These are phyloP conservation scores for Hoplias malabaricus DNA, from an alignment of 2,113 vertebrate genomes.

Conservation along the genomic window DNA sequence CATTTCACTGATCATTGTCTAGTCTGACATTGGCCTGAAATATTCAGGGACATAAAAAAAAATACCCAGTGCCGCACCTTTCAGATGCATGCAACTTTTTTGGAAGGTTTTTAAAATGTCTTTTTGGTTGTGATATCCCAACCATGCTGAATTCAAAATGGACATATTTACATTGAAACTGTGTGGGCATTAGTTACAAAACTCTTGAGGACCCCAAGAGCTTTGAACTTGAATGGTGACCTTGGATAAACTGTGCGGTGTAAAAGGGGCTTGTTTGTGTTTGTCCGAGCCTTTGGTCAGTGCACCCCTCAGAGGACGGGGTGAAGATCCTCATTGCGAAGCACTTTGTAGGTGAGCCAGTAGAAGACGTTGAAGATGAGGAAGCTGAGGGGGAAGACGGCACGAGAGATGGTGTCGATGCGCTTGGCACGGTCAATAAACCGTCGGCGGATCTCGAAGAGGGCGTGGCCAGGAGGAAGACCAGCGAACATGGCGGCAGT, in stretches of 20 bases:
- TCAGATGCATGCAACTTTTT: no score
- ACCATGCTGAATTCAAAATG: not conserved
- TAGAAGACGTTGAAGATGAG: conserved; percentile 94
- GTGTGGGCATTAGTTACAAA: no score
- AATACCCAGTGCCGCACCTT: no score
- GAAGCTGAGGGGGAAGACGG: conserved; percentile 90
- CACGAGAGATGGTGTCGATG: conserved; percentile 89
- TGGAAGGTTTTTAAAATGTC: no score
- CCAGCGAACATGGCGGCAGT: conserved; percentile 72
- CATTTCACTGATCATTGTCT: no score
- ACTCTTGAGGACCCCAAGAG: not conserved
- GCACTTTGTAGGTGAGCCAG: conserved; percentile 92
- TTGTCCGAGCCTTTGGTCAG: not conserved
- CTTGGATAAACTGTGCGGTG: not conserved
- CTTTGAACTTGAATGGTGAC: not conserved
- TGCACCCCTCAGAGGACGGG: conserved; percentile 49
- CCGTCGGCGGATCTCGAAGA: conserved; percentile 75
- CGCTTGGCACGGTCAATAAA: conserved; percentile 86
- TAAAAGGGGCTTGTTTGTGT: not conserved
- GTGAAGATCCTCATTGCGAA: conserved; percentile 82
- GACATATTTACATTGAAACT: no score
- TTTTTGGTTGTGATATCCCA: not conserved
- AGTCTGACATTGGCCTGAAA: no score
- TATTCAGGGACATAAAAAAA: no score
- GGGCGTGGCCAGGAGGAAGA: conserved; percentile 66